phyloP scores from a whole-genome alignment of 64 coral and sea anemone species.

The Exaiptasia diaphana region DNA sequence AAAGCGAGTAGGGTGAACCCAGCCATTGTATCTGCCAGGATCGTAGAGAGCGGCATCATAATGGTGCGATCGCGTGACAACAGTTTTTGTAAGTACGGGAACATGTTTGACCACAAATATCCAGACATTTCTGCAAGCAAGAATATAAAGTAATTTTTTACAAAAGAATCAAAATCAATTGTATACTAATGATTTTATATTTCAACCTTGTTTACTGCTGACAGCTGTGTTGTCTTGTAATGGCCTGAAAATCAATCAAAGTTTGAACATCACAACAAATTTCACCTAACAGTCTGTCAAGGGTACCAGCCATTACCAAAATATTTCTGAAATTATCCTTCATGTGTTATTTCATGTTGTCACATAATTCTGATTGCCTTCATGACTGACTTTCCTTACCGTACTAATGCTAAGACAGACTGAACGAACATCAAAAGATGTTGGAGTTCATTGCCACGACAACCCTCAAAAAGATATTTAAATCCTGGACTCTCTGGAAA shows the following conservation, averaged over 20 bases:
- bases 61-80: background rate
- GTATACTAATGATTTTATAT: background rate
- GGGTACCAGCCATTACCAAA: background rate
- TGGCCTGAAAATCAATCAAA: background rate
- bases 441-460: conserved; percentile 78
- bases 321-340: too few species aligned
- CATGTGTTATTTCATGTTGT: too few species aligned
- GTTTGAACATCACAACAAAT: background rate
- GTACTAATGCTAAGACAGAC: conserved; percentile 42
- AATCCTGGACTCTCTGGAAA: conserved; percentile 68
- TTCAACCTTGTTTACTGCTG: background rate
- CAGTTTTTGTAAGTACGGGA: conserved; percentile 45
- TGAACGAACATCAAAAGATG: conserved; percentile 66
- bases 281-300: background rate
- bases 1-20: conserved; percentile 45
- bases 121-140: conserved; percentile 15
- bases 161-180: background rate
- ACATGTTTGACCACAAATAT: conserved; percentile 53
- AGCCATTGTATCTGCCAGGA: conserved; percentile 52
- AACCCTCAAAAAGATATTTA: conserved; percentile 39
- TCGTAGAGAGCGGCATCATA: background rate
- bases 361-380: too few species aligned
- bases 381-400: conserved; percentile 34
- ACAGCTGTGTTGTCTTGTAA: background rate
- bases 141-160: background rate